Conservation (phyloP, 53 echinoderm and acorn worm species). For the Arbacia lixula region DNA sequence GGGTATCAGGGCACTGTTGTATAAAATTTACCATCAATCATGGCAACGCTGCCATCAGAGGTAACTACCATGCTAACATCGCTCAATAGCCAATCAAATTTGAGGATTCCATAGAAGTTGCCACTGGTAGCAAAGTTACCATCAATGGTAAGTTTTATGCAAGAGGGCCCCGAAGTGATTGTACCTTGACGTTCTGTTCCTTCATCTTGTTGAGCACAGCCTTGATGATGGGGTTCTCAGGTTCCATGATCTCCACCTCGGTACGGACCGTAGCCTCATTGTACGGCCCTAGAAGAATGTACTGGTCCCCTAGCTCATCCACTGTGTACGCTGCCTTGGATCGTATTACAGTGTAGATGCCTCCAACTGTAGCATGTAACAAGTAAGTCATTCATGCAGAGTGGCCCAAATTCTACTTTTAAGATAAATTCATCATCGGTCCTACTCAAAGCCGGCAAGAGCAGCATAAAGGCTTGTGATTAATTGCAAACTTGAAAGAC, state of each 20-base stretch:
- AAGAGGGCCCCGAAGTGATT: too few species aligned
- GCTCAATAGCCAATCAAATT: too few species aligned
- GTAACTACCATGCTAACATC: too few species aligned
- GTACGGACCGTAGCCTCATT: constrained; percentile 81
- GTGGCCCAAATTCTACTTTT: not conserved
- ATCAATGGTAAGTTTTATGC: too few species aligned
- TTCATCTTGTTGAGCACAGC: constrained; percentile 75
- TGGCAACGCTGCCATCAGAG: too few species aligned
- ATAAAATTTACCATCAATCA: too few species aligned
- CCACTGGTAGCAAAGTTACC: too few species aligned
- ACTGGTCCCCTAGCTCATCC: constrained; percentile 92
- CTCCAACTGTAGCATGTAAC: constrained; percentile 66
- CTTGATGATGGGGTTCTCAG: constrained; percentile 67
- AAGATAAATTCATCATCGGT: not conserved
- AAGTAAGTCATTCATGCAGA: not conserved
- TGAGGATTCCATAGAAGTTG: too few species aligned
- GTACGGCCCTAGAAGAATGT: constrained; percentile 81
- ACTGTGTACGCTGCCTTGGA: constrained; percentile 90
- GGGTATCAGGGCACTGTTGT: too few species aligned
- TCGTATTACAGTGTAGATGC: constrained; percentile 90
- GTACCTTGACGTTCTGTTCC: constrained; percentile 76
- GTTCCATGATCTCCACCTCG: constrained; percentile 88
- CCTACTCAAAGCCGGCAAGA: not conserved
- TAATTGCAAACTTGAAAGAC: too few species aligned
- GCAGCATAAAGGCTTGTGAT: too few species aligned